Conservation (phyloP, 2,113 vertebrate genomes). For the Sapayoa aenigma region DNA sequence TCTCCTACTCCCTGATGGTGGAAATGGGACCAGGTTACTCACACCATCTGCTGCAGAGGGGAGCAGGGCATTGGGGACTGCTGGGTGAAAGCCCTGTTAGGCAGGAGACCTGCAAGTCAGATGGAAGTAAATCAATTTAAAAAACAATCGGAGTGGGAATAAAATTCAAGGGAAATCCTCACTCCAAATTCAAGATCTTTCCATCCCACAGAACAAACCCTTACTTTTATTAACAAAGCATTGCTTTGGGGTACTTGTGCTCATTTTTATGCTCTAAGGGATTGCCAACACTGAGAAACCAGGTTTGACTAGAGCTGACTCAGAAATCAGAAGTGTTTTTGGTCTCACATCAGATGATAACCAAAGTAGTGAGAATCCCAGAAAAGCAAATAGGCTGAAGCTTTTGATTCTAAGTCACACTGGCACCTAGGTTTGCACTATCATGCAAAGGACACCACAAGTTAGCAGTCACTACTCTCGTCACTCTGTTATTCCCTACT, state of each 20-base stretch:
- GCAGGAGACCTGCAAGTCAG: background rate
- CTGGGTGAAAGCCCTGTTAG: background rate
- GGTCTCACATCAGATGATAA: background rate
- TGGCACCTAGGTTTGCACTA: background rate
- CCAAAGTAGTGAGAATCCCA: background rate
- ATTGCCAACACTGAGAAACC: background rate
- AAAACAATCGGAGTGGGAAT: background rate
- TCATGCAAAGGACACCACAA: background rate
- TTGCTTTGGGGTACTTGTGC: background rate
- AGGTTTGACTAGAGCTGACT: background rate
- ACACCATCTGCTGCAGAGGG: constrained; percentile 21
- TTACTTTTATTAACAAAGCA: background rate
- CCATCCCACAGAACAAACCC: background rate
- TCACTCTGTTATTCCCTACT: background rate
- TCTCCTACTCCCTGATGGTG: background rate
- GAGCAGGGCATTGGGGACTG: background rate
- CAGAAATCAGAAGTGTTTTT: background rate
- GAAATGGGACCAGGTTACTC: background rate
- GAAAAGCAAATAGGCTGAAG: background rate
- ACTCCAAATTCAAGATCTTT: background rate
- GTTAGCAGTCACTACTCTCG: background rate
- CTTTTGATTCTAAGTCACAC: background rate
- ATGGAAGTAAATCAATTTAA: background rate
- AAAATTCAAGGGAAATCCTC: background rate
- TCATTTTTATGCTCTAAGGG: background rate